These are phyloP conservation scores for Ophion obscuratus DNA, from an alignment of 2,888 invertebrate genomes.

Conservation along the genomic window DNA sequence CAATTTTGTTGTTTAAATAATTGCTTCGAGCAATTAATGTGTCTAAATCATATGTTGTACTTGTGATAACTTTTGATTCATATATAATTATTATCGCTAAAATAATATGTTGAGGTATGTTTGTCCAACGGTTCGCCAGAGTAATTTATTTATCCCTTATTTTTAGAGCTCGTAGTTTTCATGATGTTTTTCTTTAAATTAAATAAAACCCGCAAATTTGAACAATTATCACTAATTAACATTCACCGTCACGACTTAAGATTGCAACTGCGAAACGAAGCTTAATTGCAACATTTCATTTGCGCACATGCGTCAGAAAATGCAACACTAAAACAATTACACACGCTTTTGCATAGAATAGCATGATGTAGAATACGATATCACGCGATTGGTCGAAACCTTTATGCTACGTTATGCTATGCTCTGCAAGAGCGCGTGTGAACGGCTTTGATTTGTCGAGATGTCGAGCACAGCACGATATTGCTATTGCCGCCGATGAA, in stretches of 20 bases:
- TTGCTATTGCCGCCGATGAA: conserved; percentile 1
- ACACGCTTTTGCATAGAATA: too few relatives aligned
- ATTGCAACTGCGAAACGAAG: neutral
- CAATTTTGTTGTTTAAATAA: neutral
- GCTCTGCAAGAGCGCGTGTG: too few relatives aligned
- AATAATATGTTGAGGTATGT: neutral
- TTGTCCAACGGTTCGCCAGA: neutral
- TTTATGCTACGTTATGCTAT: too few relatives aligned
- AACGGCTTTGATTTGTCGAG: neutral
- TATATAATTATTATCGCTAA: neutral
- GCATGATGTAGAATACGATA: too few relatives aligned
- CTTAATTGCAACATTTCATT: neutral
- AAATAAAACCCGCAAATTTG: neutral
- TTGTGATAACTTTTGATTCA: too few relatives aligned
- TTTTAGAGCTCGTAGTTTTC: neutral
- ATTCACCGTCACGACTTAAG: neutral
- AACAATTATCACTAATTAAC: neutral
- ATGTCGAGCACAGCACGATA: conserved; percentile 34
- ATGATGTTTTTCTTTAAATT: neutral
- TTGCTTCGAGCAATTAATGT: neutral
- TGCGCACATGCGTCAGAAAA: conserved; percentile 26
- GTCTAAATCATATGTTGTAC: neutral
- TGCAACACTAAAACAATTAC: neutral
- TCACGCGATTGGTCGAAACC: too few relatives aligned
- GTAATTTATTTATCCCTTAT: neutral